These are phyloP conservation scores for Ganaspis sp. DNA, from an alignment of 1,140 invertebrate genomes.

Conservation along the genomic window DNA sequence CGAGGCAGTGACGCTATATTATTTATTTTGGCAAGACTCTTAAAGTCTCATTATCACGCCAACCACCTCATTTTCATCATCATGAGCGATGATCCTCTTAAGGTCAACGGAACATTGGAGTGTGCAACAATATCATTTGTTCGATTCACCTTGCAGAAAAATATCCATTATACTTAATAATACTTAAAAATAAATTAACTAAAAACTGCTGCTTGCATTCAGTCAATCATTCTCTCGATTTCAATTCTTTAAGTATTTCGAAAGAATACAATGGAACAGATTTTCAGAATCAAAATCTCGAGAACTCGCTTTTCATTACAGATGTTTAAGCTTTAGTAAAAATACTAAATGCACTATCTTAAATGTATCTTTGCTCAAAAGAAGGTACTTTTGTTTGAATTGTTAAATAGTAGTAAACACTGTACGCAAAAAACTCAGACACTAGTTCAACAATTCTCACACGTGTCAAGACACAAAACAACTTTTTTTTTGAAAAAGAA, in stretches of 20 bases:
- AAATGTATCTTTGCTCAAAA: slow-evolving; percentile 12
- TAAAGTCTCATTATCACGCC: slow-evolving; percentile 50
- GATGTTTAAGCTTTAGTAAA: slow-evolving; percentile 12
- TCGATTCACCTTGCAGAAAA: slow-evolving; percentile 13
- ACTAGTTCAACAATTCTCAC: too few relatives aligned
- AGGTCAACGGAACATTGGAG: background rate
- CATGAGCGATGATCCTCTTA: slow-evolving; percentile 19
- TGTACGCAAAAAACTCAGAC: background rate
- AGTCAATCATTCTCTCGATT: background rate
- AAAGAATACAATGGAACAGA: too few relatives aligned
- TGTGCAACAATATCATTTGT: slow-evolving; percentile 20
- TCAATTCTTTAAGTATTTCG: background rate
- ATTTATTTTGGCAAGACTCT: slow-evolving; percentile 52
- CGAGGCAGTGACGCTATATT: slow-evolving; percentile 54
- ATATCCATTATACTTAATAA: background rate
- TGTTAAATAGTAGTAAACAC: background rate
- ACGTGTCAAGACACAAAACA: too few relatives aligned
- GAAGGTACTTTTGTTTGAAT: background rate
- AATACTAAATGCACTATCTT: slow-evolving; percentile 24
- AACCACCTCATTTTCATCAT: slow-evolving; percentile 23
- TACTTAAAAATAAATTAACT: slow-evolving; percentile 26
- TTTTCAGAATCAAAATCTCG: background rate
- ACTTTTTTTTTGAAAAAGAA: too few relatives aligned
- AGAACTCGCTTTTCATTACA: background rate
- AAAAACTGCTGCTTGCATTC: slow-evolving; percentile 23